Evolutionary conservation across 2,888 invertebrate genomes (phyloP).

Genomic region (Lobophora halterata): DNA sequence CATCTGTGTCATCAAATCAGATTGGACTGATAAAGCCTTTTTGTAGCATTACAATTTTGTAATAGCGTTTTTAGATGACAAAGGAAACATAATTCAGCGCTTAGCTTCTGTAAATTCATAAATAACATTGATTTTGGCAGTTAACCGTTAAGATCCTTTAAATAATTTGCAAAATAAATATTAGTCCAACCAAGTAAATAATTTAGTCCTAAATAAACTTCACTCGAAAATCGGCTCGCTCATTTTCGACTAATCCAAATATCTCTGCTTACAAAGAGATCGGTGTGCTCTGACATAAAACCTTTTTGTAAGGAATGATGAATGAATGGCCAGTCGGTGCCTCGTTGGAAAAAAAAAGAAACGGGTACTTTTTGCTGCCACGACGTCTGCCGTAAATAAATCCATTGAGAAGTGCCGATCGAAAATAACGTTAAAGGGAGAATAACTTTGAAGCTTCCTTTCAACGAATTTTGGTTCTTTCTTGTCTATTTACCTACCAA

Average conservation of each 20-base stretch:
- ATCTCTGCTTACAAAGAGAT: slow-evolving; percentile 20
- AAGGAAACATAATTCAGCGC: no score
- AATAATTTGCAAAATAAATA: slow-evolving; percentile 14
- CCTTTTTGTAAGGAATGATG: slow-evolving; percentile 30
- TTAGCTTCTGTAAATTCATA: no score
- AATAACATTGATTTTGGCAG: slow-evolving; percentile 5
- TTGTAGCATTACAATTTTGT: no score
- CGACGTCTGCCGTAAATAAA: slow-evolving; percentile 74
- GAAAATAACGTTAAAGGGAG: slow-evolving; percentile 38
- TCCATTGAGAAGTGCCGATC: slow-evolving; percentile 58
- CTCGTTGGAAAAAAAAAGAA: slow-evolving; percentile 39
- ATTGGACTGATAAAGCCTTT: no score
- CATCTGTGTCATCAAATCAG: no score
- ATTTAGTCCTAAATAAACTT: slow-evolving; percentile 18
- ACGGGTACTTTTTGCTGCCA: slow-evolving; percentile 66
- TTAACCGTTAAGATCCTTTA: background rate
- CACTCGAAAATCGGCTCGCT: slow-evolving; percentile 14
- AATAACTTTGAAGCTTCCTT: no score
- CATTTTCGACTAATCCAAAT: slow-evolving; percentile 16
- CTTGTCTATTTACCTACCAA: no score
- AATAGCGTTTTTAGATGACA: no score
- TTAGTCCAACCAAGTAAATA: background rate
- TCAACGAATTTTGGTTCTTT: no score
- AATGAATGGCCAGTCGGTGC: slow-evolving; percentile 23
- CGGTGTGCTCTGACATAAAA: slow-evolving; percentile 21